Conservation (phyloP, 2,113 vertebrate species). For the Aptenodytes patagonicus region DNA sequence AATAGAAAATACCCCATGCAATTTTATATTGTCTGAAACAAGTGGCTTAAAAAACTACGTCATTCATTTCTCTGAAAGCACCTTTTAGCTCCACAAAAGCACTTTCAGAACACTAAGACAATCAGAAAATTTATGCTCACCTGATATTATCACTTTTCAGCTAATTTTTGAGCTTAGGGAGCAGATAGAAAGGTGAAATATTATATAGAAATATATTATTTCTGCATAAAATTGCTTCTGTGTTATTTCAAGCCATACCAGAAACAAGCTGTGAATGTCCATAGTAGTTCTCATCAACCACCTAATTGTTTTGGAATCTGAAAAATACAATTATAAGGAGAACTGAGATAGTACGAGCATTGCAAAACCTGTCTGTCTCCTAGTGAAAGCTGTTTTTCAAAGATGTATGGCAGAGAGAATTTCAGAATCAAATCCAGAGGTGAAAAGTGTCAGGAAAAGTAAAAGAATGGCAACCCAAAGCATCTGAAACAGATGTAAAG, state of each 20-base stretch:
- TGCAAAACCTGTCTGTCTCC: not conserved
- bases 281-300: not conserved
- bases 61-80: not conserved
- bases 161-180: not conserved
- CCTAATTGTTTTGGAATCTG: not conserved
- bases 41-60: not conserved
- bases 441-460: not conserved
- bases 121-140: not conserved
- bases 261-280: not conserved
- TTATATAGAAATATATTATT: not conserved
- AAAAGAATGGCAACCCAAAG: not conserved
- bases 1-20: not conserved
- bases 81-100: not conserved
- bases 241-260: not conserved
- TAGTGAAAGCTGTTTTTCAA: not conserved
- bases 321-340: not conserved
- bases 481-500: not conserved
- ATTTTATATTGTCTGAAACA: not conserved
- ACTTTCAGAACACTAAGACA: not conserved
- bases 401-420: not conserved
- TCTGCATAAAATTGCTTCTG: not conserved
- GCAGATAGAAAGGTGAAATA: not conserved
- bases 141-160: not conserved
- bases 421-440: not conserved
- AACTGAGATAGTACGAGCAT: not conserved